Conservation (phyloP, 2,113 vertebrate species). For the Cheilinus undulatus region DNA sequence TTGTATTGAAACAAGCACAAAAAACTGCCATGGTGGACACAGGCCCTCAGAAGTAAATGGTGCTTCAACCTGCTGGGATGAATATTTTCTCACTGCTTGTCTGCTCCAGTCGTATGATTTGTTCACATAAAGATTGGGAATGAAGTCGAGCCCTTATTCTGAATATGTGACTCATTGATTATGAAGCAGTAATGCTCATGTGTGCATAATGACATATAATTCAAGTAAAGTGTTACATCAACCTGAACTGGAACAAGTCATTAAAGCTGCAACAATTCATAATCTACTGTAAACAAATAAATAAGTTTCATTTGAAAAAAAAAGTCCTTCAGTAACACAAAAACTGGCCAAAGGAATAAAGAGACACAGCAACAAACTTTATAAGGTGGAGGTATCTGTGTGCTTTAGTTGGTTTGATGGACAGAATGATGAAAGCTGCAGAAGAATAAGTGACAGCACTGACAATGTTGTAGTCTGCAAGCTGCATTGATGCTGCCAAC, state of each 20-base stretch:
- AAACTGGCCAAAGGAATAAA: constrained; percentile 67
- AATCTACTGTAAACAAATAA: constrained; percentile 78
- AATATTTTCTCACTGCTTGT: too few relatives aligned
- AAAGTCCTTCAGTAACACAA: constrained; percentile 76
- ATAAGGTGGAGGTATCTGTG: constrained; percentile 76
- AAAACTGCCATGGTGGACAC: too few relatives aligned
- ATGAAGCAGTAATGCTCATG: constrained; percentile 1
- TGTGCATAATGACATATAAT: constrained; percentile 55
- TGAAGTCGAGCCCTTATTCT: neutral
- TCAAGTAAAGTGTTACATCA: constrained; percentile 64
- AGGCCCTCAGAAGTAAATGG: too few relatives aligned
- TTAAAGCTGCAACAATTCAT: constrained; percentile 63
- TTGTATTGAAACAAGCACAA: too few relatives aligned
- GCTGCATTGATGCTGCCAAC: constrained; percentile 33
- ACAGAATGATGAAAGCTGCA: constrained; percentile 12
- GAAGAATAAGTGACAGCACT: constrained; percentile 8
- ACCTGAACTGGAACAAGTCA: constrained; percentile 41
- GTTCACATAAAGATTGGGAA: too few relatives aligned
- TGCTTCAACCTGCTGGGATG: too few relatives aligned
- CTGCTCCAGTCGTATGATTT: too few relatives aligned
- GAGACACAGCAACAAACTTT: constrained; percentile 60
- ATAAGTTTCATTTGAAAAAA: constrained; percentile 66
- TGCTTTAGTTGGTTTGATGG: constrained; percentile 51
- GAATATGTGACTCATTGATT: neutral
- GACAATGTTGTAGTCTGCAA: constrained; percentile 12